phyloP scores from a whole-genome alignment of 2,113 vertebrate genomes.

The Boulengeromyrus knoepffleri region DNA sequence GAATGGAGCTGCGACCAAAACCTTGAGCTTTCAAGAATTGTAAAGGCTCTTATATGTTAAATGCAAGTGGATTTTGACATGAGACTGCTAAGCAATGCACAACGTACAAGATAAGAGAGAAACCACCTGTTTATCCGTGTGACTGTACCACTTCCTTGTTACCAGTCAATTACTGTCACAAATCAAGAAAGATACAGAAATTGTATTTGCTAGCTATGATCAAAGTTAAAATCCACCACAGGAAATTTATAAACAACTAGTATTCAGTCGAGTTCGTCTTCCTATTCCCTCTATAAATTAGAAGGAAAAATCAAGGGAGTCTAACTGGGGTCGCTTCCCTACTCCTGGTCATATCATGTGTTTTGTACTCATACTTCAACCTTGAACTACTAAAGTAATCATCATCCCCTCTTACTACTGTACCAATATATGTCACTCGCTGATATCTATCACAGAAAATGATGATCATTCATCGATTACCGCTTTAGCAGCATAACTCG shows the following conservation, averaged over 20 bases:
- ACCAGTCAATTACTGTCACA: not conserved
- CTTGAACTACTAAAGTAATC: not conserved
- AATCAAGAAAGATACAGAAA: not conserved
- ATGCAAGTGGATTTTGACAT: not conserved
- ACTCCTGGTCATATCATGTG: not conserved
- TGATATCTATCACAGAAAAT: not conserved
- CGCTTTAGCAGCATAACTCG: not conserved
- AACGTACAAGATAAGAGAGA: not conserved
- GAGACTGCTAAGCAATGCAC: not conserved
- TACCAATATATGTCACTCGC: not conserved
- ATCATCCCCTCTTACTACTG: not conserved
- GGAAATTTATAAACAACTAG: not conserved
- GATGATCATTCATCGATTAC: not conserved
- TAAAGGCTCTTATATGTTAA: not conserved
- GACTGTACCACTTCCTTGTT: not conserved
- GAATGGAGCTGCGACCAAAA: not conserved
- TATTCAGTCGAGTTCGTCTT: not conserved
- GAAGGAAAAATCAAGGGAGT: not conserved
- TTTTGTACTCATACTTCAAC: not conserved
- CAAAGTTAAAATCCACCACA: not conserved
- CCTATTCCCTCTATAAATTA: not conserved
- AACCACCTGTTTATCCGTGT: not conserved
- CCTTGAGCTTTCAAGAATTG: not conserved
- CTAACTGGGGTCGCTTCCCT: not conserved
- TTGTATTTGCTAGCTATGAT: not conserved